These are phyloP conservation scores for Reticulitermes lucifugus DNA, from an alignment of 2,888 invertebrate species.

Conservation along the genomic window DNA sequence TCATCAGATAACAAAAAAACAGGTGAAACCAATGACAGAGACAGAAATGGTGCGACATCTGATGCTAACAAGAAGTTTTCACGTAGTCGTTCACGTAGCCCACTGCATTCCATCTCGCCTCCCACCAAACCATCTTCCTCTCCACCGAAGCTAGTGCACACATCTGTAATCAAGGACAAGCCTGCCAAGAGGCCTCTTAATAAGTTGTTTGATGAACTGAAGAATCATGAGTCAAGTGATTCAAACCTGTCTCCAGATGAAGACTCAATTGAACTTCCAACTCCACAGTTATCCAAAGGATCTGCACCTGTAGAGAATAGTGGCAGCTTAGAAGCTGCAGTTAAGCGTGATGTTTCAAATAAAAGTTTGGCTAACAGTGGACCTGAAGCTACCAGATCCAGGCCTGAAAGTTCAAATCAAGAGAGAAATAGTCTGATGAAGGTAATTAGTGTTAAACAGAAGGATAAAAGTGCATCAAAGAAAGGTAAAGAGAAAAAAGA, in stretches of 20 bases:
- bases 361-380: slow-evolving; percentile 34
- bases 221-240: slow-evolving; percentile 51
- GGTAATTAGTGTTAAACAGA: slow-evolving; percentile 50
- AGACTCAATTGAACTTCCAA: slow-evolving; percentile 47
- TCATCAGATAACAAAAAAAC: slow-evolving; percentile 50
- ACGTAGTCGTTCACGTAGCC: slow-evolving; percentile 40
- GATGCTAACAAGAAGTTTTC: slow-evolving; percentile 38
- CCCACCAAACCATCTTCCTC: slow-evolving; percentile 37
- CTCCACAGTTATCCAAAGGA: slow-evolving; percentile 26
- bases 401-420: slow-evolving; percentile 31
- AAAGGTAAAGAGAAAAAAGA: slow-evolving; percentile 55
- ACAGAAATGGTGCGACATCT: slow-evolving; percentile 51
- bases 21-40: slow-evolving; percentile 51
- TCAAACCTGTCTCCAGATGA: slow-evolving; percentile 53
- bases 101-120: slow-evolving; percentile 20
- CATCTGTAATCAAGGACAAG: slow-evolving; percentile 49
- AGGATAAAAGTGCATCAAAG: slow-evolving; percentile 52
- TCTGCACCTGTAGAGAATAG: slow-evolving; percentile 18
- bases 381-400: slow-evolving; percentile 39
- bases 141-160: slow-evolving; percentile 39
- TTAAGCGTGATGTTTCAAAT: slow-evolving; percentile 28
- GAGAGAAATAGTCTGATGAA: slow-evolving; percentile 48
- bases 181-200: slow-evolving; percentile 52
- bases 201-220: slow-evolving; percentile 52
- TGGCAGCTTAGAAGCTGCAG: background rate